phyloP scores from a whole-genome alignment of 92 coral and sea anemone genomes.

The Zoanthus sociatus region DNA sequence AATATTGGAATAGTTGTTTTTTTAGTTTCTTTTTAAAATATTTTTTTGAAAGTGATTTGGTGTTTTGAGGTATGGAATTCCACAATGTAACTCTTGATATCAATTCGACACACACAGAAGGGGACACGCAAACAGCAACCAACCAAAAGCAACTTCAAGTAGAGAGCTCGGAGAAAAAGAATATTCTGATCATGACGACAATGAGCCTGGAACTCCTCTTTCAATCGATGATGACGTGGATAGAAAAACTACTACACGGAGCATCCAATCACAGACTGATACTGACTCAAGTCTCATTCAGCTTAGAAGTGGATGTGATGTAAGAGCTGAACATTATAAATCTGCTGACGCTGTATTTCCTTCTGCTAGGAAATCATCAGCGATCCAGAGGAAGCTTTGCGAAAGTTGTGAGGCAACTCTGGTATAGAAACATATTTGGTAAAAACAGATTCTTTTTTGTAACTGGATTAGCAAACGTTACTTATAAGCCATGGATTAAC shows the following conservation, averaged over 20 bases:
- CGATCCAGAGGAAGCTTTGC: constrained; percentile 4
- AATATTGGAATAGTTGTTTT: too few species aligned
- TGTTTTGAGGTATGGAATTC: too few species aligned
- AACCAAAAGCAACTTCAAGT: not conserved
- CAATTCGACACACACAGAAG: not conserved
- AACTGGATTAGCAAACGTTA: not conserved
- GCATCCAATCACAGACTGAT: constrained; percentile 32
- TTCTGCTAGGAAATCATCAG: not conserved
- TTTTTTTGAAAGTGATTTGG: too few species aligned
- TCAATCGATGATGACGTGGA: not conserved
- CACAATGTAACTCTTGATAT: not conserved
- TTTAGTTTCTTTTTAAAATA: too few species aligned
- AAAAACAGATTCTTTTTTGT: too few species aligned
- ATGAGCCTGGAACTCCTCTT: not conserved
- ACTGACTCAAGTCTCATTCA: constrained; percentile 27
- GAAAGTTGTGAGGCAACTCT: constrained; percentile 35
- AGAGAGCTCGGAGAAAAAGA: not conserved
- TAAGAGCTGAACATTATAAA: not conserved
- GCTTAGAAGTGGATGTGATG: not conserved
- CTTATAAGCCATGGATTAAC: too few species aligned
- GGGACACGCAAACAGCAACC: not conserved
- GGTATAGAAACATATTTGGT: not conserved
- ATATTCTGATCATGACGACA: not conserved
- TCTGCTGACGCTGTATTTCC: constrained; percentile 30
- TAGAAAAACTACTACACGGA: not conserved